phyloP scores from a whole-genome alignment of 2,113 vertebrate species.

The Osmerus eperlanus region DNA sequence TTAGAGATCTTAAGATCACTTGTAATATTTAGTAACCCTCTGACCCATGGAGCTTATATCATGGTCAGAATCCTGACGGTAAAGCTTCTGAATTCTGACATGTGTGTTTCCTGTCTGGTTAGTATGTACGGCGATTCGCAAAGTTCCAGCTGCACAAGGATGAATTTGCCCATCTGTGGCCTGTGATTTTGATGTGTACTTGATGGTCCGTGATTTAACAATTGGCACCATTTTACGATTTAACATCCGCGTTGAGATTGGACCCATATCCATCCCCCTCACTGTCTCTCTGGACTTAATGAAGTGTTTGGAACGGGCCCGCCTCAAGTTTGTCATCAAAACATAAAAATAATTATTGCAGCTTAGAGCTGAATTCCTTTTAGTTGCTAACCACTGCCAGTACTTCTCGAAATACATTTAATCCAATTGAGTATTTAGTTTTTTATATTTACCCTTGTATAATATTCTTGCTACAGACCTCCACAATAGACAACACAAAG shows the following conservation, averaged over 20 bases:
- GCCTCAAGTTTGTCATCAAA: conserved; percentile 19
- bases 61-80: too few relatives aligned
- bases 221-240: background rate
- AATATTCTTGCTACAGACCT: too few relatives aligned
- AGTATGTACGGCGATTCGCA: background rate
- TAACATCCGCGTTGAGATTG: conserved; percentile 7
- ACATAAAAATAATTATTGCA: background rate
- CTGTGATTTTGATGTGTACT: background rate
- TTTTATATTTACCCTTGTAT: too few relatives aligned
- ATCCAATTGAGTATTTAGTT: too few relatives aligned
- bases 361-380: too few relatives aligned
- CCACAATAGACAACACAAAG: too few relatives aligned
- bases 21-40: too few relatives aligned
- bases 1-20: too few relatives aligned
- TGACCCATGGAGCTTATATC: too few relatives aligned
- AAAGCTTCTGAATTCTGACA: background rate
- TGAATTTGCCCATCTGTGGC: conserved; percentile 3
- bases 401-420: too few relatives aligned
- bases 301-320: background rate
- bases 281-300: conserved; percentile 21
- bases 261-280: background rate
- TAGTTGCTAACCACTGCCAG: too few relatives aligned
- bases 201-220: conserved; percentile 2
- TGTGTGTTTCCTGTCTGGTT: background rate
- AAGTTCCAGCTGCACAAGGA: background rate